Conservation (phyloP, 2,797 vertebrate species). For the Enteromius unitaeniatus region DNA sequence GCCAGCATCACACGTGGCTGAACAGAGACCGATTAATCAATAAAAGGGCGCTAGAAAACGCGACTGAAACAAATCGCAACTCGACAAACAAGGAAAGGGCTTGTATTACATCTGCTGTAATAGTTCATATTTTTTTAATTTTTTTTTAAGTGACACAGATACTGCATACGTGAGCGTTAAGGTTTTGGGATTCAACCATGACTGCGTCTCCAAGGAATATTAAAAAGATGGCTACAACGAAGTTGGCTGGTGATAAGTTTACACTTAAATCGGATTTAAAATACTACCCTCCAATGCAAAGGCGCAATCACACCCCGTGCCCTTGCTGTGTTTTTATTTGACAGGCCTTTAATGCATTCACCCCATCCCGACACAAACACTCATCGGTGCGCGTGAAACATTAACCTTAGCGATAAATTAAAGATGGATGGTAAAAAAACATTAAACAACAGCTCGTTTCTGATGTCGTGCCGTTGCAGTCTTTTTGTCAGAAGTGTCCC, state of each 20-base stretch:
- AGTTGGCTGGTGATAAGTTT: not conserved
- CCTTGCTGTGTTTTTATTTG: slow-evolving; percentile 22
- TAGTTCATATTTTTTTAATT: no score
- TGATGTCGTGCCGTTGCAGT: not conserved
- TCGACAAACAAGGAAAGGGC: not conserved
- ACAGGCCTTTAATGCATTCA: slow-evolving; percentile 40
- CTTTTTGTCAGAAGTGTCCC: slow-evolving; percentile 64
- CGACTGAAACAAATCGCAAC: not conserved
- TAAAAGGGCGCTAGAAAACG: not conserved
- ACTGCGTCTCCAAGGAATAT: not conserved
- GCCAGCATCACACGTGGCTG: slow-evolving; percentile 66
- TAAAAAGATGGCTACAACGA: not conserved
- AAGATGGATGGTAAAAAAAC: no score
- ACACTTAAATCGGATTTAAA: not conserved
- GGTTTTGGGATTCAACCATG: slow-evolving; percentile 12
- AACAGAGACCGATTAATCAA: slow-evolving; percentile 56
- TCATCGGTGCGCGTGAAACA: slow-evolving; percentile 1
- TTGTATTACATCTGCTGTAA: not conserved
- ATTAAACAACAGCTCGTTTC: not conserved
- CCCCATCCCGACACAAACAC: slow-evolving; percentile 17
- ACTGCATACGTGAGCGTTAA: not conserved
- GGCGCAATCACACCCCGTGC: not conserved
- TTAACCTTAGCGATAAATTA: not conserved
- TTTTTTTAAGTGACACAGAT: not conserved
- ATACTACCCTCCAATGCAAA: not conserved